Conservation (phyloP, 1,140 invertebrate genomes). For the Propsilocerus akamusi region DNA sequence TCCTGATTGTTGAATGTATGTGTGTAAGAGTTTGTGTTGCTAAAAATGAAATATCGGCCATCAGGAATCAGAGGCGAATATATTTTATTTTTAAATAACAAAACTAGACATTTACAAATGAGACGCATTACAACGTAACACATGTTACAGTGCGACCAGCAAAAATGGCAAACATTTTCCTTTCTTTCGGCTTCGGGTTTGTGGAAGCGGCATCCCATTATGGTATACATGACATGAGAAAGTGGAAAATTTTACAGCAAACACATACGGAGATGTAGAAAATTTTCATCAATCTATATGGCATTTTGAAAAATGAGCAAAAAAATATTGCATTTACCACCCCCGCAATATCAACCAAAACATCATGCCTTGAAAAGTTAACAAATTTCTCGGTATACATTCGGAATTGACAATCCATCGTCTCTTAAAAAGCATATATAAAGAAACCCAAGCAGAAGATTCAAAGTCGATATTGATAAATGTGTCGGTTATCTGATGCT, state of each 20-base stretch:
- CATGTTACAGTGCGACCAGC: not conserved
- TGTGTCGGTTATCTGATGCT: too few relatives aligned
- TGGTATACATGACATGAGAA: not conserved
- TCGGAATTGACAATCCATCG: too few relatives aligned
- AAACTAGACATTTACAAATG: constrained; percentile 3
- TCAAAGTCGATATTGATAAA: too few relatives aligned
- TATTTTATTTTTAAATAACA: constrained; percentile 4
- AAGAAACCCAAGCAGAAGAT: too few relatives aligned
- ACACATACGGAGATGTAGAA: not conserved
- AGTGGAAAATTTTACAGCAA: not conserved
- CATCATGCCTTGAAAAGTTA: too few relatives aligned
- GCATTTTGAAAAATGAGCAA: constrained; percentile 3
- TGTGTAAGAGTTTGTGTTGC: too few relatives aligned
- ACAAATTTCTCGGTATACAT: too few relatives aligned
- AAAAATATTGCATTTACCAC: constrained; percentile 4
- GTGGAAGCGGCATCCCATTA: not conserved
- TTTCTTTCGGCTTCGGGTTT: not conserved
- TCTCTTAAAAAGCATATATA: too few relatives aligned
- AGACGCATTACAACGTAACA: not conserved
- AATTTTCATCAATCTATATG: constrained; percentile 2
- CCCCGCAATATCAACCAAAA: too few relatives aligned
- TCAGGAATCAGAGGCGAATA: not conserved
- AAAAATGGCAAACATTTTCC: not conserved
- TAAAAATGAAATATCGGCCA: constrained; percentile 1
- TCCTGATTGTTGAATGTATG: too few relatives aligned